phyloP scores from a whole-genome alignment of 2,113 vertebrate genomes.

The rabbit (Oryctolagus cuniculus) region mOryCun1.1 NC_091453.1:33048501-33049000 shows the following conservation, averaged over 20 bases:
- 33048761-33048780: not conserved
- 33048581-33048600: not conserved
- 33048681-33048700: not conserved
- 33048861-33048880: not conserved
- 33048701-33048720: not conserved
- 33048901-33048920: not conserved
- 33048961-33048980: fast-evolving
- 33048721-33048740: fast-evolving
- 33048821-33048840: too few relatives aligned
- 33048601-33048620: not conserved
- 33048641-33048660: fast-evolving
- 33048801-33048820: too few relatives aligned
- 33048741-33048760: fast-evolving
- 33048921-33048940: not conserved
- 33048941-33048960: fast-evolving
- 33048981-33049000: not conserved
- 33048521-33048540: not conserved
- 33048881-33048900: fast-evolving
- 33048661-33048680: fast-evolving
- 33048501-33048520: not conserved
- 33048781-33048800: not conserved
- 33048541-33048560: not conserved
- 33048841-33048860: too few relatives aligned
- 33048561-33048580: not conserved
- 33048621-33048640: fast-evolving